Percentiles rank a stretch among this genome's conserved stretches.
These are phyloP conservation scores for Pristionchus fissidentatus DNA, from an alignment of 2,888 invertebrate genomes.

Conservation along the genomic window DNA sequence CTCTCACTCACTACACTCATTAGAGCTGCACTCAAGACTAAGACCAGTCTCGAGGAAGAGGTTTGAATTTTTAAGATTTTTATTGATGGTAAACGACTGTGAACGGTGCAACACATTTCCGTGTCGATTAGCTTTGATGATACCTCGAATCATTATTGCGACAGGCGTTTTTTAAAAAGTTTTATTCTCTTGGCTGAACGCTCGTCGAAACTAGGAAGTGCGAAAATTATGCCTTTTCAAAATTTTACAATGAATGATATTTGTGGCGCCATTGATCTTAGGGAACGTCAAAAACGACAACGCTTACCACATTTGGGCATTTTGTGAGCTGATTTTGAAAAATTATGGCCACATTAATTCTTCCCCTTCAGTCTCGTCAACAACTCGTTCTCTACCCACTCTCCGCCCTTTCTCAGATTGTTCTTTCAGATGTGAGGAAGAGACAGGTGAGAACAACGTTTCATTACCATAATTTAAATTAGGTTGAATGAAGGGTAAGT, in stretches of 20 bases:
- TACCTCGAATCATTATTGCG: too few relatives aligned
- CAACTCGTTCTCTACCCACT: constrained; percentile 89
- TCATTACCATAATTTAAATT: neutral
- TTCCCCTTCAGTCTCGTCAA: constrained; percentile 82
- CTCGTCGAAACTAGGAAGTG: neutral
- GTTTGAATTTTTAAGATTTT: constrained; percentile 1
- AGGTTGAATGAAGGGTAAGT: too few relatives aligned
- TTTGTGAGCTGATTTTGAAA: too few relatives aligned
- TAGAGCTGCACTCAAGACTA: constrained; percentile 84
- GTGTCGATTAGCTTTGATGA: too few relatives aligned
- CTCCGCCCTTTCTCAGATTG: constrained; percentile 89
- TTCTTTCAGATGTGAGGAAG: constrained; percentile 93
- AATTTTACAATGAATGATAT: too few relatives aligned
- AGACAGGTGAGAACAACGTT: constrained; percentile 78
- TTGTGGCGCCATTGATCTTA: too few relatives aligned
- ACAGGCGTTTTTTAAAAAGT: neutral
- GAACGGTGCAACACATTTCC: neutral
- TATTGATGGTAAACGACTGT: neutral
- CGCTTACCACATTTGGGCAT: too few relatives aligned
- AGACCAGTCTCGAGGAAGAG: constrained; percentile 58
- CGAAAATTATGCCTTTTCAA: neutral
- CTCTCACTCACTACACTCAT: constrained; percentile 95
- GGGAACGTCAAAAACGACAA: too few relatives aligned
- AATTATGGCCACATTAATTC: too few relatives aligned
- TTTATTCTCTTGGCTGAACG: neutral